These are phyloP conservation scores for Seriola dumerili DNA, from an alignment of 2,113 vertebrate species.

Conservation along the genomic window DNA sequence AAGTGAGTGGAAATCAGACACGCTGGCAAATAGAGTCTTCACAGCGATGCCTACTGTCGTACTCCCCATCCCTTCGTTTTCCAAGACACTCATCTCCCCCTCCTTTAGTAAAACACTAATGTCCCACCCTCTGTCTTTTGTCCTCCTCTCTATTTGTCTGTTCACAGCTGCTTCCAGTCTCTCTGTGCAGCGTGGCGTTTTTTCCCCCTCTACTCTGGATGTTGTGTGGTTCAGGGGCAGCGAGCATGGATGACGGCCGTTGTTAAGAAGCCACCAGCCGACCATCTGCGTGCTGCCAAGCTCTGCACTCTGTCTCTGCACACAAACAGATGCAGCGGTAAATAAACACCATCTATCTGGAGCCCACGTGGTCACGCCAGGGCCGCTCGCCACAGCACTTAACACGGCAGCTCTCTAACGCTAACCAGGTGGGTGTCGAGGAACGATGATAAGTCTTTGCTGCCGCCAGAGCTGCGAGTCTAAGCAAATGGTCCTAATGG, in stretches of 20 bases:
- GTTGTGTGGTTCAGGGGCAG: conserved; percentile 1
- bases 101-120: conserved; percentile 31
- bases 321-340: conserved; percentile 76
- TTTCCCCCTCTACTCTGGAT: neutral
- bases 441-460: conserved; percentile 33
- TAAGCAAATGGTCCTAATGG: conserved; percentile 51
- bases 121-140: conserved; percentile 19
- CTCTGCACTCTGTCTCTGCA: conserved; percentile 42
- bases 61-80: conserved; percentile 7
- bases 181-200: neutral
- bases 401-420: conserved; percentile 56
- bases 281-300: conserved; percentile 72
- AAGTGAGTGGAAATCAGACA: conserved; percentile 47
- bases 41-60: conserved; percentile 13
- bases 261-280: conserved; percentile 34
- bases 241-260: conserved; percentile 16
- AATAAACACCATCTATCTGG: conserved; percentile 79
- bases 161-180: conserved; percentile 14
- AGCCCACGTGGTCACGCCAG: conserved; percentile 19
- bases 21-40: conserved; percentile 36
- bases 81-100: conserved; percentile 6
- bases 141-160: conserved; percentile 17
- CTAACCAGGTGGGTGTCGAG: conserved; percentile 64
- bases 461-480: conserved; percentile 21
- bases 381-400: conserved; percentile 51